Conservation (phyloP, 2,888 invertebrate genomes). For the Drosophila subquinaria region DNA sequence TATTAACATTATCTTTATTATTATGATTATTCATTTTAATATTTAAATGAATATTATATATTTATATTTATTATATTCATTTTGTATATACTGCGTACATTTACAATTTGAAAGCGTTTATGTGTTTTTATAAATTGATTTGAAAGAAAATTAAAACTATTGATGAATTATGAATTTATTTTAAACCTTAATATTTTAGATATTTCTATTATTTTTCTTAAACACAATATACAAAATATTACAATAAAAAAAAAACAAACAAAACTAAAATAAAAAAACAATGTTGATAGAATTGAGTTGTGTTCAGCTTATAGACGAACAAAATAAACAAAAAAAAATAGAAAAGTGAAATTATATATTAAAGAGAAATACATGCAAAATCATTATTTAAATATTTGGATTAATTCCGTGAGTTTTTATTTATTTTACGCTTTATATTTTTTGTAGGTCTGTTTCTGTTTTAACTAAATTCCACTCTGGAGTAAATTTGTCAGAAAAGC, state of each 20-base stretch:
- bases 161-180: conserved; percentile 30
- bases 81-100: conserved; percentile 14
- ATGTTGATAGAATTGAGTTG: conserved; percentile 65
- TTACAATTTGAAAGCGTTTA: conserved; percentile 7
- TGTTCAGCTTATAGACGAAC: conserved; percentile 49
- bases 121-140: conserved; percentile 21
- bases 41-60: conserved; percentile 4
- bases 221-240: conserved; percentile 4
- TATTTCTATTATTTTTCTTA: conserved; percentile 4
- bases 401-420: conserved; percentile 1
- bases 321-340: conserved; percentile 26
- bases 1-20: conserved; percentile 28
- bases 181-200: conserved; percentile 15
- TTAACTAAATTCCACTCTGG: background rate
- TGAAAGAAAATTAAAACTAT: conserved; percentile 23
- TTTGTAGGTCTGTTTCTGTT: background rate
- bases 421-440: background rate
- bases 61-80: conserved; percentile 7
- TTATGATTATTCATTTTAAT: conserved; percentile 5
- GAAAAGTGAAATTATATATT: conserved; percentile 1
- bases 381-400: conserved; percentile 19
- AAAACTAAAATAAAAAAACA: conserved; percentile 22
- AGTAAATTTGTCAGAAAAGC: background rate
- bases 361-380: conserved; percentile 28
- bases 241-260: conserved; percentile 23